phyloP scores from a whole-genome alignment of 2,888 invertebrate species.

The Ernsta delagoae region DNA sequence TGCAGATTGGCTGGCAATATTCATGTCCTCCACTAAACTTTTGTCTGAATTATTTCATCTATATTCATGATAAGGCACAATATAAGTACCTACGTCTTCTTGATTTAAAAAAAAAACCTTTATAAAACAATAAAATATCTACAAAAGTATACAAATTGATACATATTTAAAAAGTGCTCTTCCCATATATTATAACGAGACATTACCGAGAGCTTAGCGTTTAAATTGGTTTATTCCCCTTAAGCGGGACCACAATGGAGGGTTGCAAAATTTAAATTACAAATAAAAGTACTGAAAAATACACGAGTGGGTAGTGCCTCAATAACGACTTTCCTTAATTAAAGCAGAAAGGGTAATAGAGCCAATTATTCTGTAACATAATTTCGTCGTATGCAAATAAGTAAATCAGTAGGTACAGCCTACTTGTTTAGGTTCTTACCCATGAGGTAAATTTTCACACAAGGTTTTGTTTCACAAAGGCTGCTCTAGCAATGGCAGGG shows the following conservation, averaged over 20 bases:
- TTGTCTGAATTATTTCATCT: constrained; percentile 50
- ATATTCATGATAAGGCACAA: constrained; percentile 43
- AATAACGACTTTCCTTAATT: constrained; percentile 83
- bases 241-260: constrained; percentile 75
- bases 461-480: too few relatives aligned
- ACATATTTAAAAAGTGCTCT: constrained; percentile 65
- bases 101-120: background rate
- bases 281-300: constrained; percentile 85
- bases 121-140: background rate
- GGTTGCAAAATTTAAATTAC: constrained; percentile 85
- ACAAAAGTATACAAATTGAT: constrained; percentile 50
- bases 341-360: constrained; percentile 81
- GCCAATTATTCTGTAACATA: constrained; percentile 60
- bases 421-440: too few relatives aligned
- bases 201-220: constrained; percentile 80
- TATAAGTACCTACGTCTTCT: background rate
- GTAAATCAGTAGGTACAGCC: too few relatives aligned
- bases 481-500: too few relatives aligned
- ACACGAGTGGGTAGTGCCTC: constrained; percentile 81
- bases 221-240: constrained; percentile 84
- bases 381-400: background rate
- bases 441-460: too few relatives aligned
- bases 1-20: constrained; percentile 80
- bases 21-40: constrained; percentile 59
- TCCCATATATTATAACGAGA: constrained; percentile 76